Base-by-base conservation (phyloP, 1,140 invertebrate species). In the Doryteuthis pealeii region DNA sequence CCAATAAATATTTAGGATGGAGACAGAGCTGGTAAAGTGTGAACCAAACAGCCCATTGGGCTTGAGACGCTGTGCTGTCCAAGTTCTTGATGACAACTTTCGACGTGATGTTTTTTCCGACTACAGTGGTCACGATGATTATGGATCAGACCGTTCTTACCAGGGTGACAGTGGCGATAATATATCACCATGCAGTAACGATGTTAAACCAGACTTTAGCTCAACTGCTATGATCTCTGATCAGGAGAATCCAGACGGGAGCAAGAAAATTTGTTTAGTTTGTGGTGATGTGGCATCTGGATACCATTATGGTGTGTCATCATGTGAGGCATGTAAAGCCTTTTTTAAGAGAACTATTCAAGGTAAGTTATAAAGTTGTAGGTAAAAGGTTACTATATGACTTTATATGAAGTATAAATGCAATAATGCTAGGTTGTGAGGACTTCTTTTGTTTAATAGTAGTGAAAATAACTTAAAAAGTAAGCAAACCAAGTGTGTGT, bases 331-430 rank as follows among this genome's bases (percentile, higher is more conserved):
- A 15, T 99, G 97, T 88, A 99, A 99, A 90, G 97, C 97, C 35
- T 99, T 99, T 90, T 99, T 99, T 86, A 99, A 98, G 89, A 91
- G 96, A 84, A 99, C 96, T 71, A 98, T 98, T 90, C 96, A 99
- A 93, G 96, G 96, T 94, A 91, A 86, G 80, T 45, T 15, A 58
- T 6, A 58, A 22, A 58, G 54, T n/a, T n/a, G 26, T 22, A 22
- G 10, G 54, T 18, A 58, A 28, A 58, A 15, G 6, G 26, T 28
- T 14, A 58, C 10, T 40, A 40, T 10, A n/a, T n/a, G n/a, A 40
- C 35, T 40, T 40, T 40, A n/a, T 40, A 40, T 40, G 35, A 40
- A 40, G 3, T 10, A 40, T 40, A 40, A 40, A 40, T 40, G 35
- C 35, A 40, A 40, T 40, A 3, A 40, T 40, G 35, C 10, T 40